Evolutionary conservation across 2,797 vertebrate genomes (phyloP), one percentile per base, ranked within the genome.

Genomic region (Pseudomugil tenellus): DNA sequence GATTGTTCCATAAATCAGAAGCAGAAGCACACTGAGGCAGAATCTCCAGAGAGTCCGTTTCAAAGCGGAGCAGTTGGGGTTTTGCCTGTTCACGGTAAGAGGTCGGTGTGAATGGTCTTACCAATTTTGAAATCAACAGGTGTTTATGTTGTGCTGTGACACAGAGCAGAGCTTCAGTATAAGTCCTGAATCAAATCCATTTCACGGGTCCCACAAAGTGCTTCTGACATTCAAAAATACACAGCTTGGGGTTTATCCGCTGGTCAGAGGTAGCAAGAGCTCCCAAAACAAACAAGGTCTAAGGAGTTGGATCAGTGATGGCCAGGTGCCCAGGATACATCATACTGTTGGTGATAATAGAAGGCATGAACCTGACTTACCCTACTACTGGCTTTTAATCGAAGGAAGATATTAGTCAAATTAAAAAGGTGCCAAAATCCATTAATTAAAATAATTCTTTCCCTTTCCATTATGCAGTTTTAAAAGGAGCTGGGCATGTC

Each of bases 181-280:
- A 76, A 89, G 81, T 69, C 71, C 84, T 70, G 83, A 90, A 90
- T 90, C 87, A 84, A 91, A 91, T 90, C 81, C 74, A 76, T 90
- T 91, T 92, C 87, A 86, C 65, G 81, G 88, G 86, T 91, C 87
- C 90, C 80, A 77, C 84, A 85, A 90, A 93, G 90, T 93, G 85
- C 88, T 88, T 87, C 84, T 92, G 92, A 93, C 93, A 90, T 84
- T 93, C 85, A 87, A 89, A 53, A 93, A 92, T 89, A 92, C 84
- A 92, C 89, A 92, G 70, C 81, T 83, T 72, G 2, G 83, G 79
- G 87, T 90, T 91, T 86, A 91, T 85, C 78, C 83, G 19, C 78
- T 89, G 90, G 88, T 91, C 91, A 91, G 87, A 90, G 82, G 87
- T 90, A 91, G 89, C 70, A 72, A 72, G 80, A 89, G 81, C 83